Conservation (phyloP, 2,797 vertebrate genomes). For the Labeo calbasu region DNA sequence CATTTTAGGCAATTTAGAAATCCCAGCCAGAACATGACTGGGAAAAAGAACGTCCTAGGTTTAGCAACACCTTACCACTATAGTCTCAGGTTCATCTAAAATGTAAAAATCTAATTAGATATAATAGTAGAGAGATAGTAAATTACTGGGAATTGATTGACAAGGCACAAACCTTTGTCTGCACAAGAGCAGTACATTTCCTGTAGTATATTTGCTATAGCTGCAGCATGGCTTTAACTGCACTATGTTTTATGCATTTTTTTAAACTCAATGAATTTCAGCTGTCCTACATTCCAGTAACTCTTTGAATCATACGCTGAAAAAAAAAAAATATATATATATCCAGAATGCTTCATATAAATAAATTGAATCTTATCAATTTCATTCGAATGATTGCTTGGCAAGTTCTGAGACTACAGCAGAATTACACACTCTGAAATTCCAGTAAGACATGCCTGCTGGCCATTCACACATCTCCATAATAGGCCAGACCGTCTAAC, state of each 20-base stretch:
- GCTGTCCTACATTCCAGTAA: slow-evolving; percentile 9
- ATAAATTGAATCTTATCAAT: slow-evolving; percentile 68
- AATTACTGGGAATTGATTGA: neutral
- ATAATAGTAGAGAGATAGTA: neutral
- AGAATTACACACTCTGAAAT: slow-evolving; percentile 75
- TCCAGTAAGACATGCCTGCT: slow-evolving; percentile 71
- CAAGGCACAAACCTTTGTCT: neutral
- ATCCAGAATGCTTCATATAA: slow-evolving; percentile 61
- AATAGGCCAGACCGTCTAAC: slow-evolving; percentile 61
- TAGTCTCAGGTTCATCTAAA: neutral
- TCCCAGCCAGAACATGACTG: neutral
- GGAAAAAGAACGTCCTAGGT: neutral
- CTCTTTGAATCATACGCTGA: neutral
- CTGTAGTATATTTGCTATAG: neutral
- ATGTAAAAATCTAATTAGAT: neutral
- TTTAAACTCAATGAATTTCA: neutral
- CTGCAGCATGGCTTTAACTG: neutral
- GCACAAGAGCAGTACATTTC: neutral
- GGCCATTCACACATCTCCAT: slow-evolving; percentile 72
- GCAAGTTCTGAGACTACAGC: slow-evolving; percentile 77
- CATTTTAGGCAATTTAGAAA: neutral
- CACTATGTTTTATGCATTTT: neutral
- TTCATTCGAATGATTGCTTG: slow-evolving; percentile 73
- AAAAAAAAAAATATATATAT: no score
- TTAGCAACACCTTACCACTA: neutral